Evolutionary conservation across 2,888 invertebrate species (phyloP).

Genomic region (Spodoptera exigua): DNA sequence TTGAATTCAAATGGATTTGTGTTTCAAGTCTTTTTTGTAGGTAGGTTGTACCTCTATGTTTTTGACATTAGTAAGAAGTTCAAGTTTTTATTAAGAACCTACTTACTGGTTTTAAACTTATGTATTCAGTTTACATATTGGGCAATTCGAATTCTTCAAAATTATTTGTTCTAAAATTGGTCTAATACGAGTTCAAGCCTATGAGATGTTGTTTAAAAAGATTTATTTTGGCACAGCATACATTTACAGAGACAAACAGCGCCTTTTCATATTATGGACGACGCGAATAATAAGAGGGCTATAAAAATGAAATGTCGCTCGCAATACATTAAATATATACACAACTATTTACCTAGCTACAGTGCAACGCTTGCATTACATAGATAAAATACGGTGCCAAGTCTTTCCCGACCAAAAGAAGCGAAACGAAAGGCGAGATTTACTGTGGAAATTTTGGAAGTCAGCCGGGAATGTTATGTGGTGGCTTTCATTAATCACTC

Average conservation of each 20-base stretch:
- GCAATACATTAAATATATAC: conserved; percentile 65
- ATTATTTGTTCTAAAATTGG: too few relatives aligned
- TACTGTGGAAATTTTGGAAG: conserved; percentile 88
- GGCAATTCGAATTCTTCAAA: too few relatives aligned
- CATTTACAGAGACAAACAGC: conserved; percentile 35
- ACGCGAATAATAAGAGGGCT: conserved; percentile 51
- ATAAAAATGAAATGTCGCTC: conserved; percentile 61
- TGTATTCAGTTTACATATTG: too few relatives aligned
- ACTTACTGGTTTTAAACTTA: too few relatives aligned
- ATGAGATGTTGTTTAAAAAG: conserved; percentile 7
- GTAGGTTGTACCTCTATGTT: not conserved
- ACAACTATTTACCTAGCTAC: conserved; percentile 80
- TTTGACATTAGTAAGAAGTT: not conserved
- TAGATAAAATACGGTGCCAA: conserved; percentile 88
- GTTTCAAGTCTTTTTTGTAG: not conserved
- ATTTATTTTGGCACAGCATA: conserved; percentile 13
- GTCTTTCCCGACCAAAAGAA: conserved; percentile 85
- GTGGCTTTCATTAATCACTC: conserved; percentile 84
- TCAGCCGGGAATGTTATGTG: conserved; percentile 84
- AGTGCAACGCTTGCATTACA: conserved; percentile 83
- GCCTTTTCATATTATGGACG: conserved; percentile 49
- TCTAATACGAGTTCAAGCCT: too few relatives aligned
- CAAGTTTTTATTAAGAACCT: too few relatives aligned
- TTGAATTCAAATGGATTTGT: conserved; percentile 2
- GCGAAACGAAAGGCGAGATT: conserved; percentile 84